These are phyloP conservation scores for Pica pica DNA, from an alignment of 2,113 vertebrate species.

Conservation along the genomic window DNA sequence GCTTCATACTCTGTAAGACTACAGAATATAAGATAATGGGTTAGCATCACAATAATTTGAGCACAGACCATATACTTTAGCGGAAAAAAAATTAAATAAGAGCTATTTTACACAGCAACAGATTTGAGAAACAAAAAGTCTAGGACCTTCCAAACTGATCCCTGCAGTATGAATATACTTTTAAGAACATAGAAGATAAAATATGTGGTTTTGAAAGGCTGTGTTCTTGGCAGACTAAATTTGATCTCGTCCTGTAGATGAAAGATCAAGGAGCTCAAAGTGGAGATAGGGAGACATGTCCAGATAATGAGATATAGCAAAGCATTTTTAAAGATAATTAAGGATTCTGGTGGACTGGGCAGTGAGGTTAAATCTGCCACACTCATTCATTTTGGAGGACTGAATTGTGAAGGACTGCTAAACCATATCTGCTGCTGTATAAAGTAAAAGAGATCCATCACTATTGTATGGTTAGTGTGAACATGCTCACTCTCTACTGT, in stretches of 20 bases:
- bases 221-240: neutral
- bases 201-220: neutral
- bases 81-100: neutral
- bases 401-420: neutral
- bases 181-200: neutral
- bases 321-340: neutral
- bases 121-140: neutral
- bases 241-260: neutral
- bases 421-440: neutral
- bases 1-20: neutral
- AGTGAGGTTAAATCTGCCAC: neutral
- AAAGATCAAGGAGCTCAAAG: neutral
- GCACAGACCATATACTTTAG: neutral
- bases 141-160: neutral
- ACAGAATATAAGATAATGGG: neutral
- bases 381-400: neutral
- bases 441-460: neutral
- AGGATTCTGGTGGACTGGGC: neutral
- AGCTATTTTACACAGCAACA: neutral
- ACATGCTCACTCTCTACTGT: neutral
- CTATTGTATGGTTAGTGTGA: neutral
- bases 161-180: neutral
- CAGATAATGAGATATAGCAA: neutral
- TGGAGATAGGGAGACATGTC: fast-evolving
- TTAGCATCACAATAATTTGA: neutral